phyloP scores from a whole-genome alignment of 2,888 invertebrate species.

The Cetonia aurata region DNA sequence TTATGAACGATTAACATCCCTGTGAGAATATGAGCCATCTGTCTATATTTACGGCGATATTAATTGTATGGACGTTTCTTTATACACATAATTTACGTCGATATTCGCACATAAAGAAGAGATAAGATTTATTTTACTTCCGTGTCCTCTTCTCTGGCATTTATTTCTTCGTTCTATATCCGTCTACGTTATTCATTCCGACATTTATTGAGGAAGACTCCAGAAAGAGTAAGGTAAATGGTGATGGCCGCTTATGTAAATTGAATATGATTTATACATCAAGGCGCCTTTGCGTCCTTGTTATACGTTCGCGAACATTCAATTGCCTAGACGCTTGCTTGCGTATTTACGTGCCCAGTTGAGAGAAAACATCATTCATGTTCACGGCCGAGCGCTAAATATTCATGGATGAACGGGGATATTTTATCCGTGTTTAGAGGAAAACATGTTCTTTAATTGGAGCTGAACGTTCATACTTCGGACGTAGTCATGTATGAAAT shows the following conservation, averaged over 20 bases:
- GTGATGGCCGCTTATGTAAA: constrained; percentile 8
- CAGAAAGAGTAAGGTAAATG: not conserved
- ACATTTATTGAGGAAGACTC: not conserved
- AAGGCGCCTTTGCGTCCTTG: constrained; percentile 1
- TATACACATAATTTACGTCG: too few species aligned
- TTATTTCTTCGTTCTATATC: not conserved
- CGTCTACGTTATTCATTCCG: not conserved
- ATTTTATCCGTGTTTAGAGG: constrained; percentile 13
- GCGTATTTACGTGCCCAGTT: constrained; percentile 6
- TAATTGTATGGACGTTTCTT: too few species aligned
- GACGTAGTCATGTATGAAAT: constrained; percentile 10
- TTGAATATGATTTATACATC: constrained; percentile 12
- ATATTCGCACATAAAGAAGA: too few species aligned
- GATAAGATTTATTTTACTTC: too few species aligned
- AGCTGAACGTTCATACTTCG: constrained; percentile 9
- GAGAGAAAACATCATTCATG: constrained; percentile 12
- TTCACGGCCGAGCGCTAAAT: constrained; percentile 17
- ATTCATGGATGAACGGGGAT: constrained; percentile 17
- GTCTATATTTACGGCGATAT: too few species aligned
- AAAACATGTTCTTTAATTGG: constrained; percentile 21
- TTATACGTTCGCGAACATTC: constrained; percentile 18
- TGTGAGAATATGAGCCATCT: too few species aligned
- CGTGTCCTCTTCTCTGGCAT: too few species aligned
- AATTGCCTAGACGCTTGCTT: constrained; percentile 15
- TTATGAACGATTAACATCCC: too few species aligned